phyloP scores from a whole-genome alignment of 2,888 invertebrate species.

The Clivina fossor region DNA sequence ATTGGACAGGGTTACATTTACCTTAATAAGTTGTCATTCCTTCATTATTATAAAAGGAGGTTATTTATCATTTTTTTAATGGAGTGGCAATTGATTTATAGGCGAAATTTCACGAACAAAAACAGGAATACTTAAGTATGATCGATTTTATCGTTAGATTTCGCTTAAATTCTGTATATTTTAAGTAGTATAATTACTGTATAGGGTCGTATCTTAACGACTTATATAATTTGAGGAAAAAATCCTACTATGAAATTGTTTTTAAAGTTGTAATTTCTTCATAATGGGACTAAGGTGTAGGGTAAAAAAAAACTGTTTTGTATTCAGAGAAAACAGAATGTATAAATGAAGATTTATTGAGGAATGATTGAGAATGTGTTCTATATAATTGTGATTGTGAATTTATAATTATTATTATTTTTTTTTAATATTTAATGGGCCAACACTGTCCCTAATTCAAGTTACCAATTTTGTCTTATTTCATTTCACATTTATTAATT shows the following conservation, averaged over 20 bases:
- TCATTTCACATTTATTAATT: too few species aligned
- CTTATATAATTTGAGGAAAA: neutral
- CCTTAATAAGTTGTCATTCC: constrained; percentile 30
- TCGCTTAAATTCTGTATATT: neutral
- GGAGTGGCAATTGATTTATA: constrained; percentile 16
- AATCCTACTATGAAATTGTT: constrained; percentile 1
- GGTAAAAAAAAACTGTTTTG: constrained; percentile 12
- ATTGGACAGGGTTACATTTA: constrained; percentile 26
- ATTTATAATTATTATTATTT: neutral
- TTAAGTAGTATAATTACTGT: neutral
- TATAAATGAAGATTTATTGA: too few species aligned
- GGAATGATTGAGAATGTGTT: neutral
- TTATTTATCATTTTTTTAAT: constrained; percentile 8
- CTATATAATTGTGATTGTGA: neutral
- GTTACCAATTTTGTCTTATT: constrained; percentile 3
- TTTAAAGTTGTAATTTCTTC: constrained; percentile 17
- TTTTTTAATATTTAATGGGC: too few species aligned
- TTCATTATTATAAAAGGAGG: constrained; percentile 2
- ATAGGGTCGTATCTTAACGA: neutral
- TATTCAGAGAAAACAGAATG: constrained; percentile 16
- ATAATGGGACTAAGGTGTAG: constrained; percentile 24
- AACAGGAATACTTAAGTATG: neutral
- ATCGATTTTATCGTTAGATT: neutral
- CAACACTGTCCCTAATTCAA: constrained; percentile 1
- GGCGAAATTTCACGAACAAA: neutral